phyloP scores from a whole-genome alignment of 2,797 vertebrate species.

The Carcharodon carcharias region DNA sequence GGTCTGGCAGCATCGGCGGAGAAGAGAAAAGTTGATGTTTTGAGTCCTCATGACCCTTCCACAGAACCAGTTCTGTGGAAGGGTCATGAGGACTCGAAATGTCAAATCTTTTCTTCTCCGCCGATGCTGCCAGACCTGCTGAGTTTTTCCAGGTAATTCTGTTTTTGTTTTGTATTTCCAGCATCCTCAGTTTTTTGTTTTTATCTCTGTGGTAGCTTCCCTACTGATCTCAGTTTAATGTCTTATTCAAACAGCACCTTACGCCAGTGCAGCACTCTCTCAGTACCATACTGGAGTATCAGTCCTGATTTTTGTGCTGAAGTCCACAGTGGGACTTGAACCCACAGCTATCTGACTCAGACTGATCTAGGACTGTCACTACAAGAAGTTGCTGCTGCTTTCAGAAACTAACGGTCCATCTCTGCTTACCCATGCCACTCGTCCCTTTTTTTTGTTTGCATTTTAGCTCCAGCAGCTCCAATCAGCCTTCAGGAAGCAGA shows the following conservation, averaged over 20 bases:
- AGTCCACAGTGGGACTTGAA: neutral
- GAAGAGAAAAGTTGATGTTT: too few relatives aligned
- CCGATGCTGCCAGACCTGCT: too few relatives aligned
- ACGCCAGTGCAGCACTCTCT: neutral
- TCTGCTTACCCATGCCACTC: neutral
- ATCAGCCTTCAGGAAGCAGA: neutral
- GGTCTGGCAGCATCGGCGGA: too few relatives aligned
- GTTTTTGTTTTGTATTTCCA: too few relatives aligned
- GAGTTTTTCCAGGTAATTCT: too few relatives aligned
- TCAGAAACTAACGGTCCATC: neutral
- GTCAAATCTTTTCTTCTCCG: too few relatives aligned
- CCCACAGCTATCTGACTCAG: neutral
- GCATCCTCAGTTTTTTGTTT: too few relatives aligned
- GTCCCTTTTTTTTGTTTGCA: neutral
- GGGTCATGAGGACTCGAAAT: too few relatives aligned
- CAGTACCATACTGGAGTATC: neutral
- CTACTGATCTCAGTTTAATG: neutral
- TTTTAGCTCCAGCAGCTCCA: neutral
- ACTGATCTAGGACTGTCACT: neutral
- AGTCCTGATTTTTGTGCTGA: neutral
- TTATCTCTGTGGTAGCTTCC: too few relatives aligned
- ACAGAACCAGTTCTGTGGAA: too few relatives aligned
- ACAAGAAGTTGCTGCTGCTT: neutral
- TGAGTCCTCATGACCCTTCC: too few relatives aligned
- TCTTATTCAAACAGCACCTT: neutral